Conservation (phyloP, 2,797 vertebrate species). For the Setipinna tenuifilis region DNA sequence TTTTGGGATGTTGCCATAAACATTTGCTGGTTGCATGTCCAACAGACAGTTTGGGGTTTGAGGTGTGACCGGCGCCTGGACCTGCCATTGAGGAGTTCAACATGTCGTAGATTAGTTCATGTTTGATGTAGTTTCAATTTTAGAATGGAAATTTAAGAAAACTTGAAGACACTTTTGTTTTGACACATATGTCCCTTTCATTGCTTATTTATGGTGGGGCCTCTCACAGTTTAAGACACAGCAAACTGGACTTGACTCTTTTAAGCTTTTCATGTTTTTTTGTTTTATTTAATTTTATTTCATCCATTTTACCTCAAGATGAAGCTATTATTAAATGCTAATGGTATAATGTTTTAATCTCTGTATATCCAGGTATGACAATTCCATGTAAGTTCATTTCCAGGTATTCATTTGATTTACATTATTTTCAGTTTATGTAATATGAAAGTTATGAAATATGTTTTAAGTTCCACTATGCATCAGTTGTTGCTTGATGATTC, state of each 20-base stretch:
- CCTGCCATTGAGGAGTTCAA: constrained; percentile 63
- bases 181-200: constrained; percentile 48
- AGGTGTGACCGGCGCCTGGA: neutral
- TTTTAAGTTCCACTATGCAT: neutral
- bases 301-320: neutral
- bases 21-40: neutral
- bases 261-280: constrained; percentile 68
- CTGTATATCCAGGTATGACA: constrained; percentile 44
- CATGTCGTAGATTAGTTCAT: constrained; percentile 59
- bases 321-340: constrained; percentile 22
- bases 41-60: neutral
- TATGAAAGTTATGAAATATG: constrained; percentile 61
- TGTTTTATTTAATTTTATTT: constrained; percentile 42
- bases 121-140: constrained; percentile 63
- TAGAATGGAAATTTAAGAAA: constrained; percentile 51
- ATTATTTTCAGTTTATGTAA: constrained; percentile 48
- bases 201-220: constrained; percentile 54
- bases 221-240: neutral
- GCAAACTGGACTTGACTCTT: constrained; percentile 58
- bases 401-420: constrained; percentile 56
- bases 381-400: constrained; percentile 53
- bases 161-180: constrained; percentile 60
- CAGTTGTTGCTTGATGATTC: constrained; percentile 2
- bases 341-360: constrained; percentile 42
- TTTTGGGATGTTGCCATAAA: neutral